phyloP scores from a whole-genome alignment of 2,888 invertebrate genomes.

The Troglohyphantes excavatus region DNA sequence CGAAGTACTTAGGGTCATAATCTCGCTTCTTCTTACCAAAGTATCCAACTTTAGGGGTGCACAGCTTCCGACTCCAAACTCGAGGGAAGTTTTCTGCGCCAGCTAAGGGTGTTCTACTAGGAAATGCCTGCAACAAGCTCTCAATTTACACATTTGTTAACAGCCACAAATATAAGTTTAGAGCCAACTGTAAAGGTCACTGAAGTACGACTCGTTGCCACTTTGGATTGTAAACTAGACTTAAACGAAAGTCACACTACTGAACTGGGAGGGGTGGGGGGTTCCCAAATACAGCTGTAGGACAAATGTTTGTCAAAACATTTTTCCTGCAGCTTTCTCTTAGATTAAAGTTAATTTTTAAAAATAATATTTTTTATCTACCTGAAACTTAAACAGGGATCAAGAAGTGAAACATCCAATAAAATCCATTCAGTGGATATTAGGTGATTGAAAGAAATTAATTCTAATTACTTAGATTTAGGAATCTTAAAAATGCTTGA shows the following conservation, averaged over 20 bases:
- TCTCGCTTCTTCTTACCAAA: slow-evolving; percentile 63
- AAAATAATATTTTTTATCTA: too few relatives aligned
- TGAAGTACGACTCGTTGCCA: background rate
- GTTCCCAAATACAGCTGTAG: too few relatives aligned
- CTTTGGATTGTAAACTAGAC: background rate
- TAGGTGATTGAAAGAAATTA: too few relatives aligned
- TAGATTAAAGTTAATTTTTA: too few relatives aligned
- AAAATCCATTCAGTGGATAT: too few relatives aligned
- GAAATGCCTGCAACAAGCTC: slow-evolving; percentile 79
- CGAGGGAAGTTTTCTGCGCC: slow-evolving; percentile 11
- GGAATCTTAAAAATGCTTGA: too few relatives aligned
- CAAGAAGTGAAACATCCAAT: too few relatives aligned
- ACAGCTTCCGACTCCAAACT: slow-evolving; percentile 23
- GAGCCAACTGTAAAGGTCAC: slow-evolving; percentile 66
- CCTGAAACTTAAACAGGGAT: too few relatives aligned
- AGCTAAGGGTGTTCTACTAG: slow-evolving; percentile 58
- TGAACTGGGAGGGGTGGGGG: too few relatives aligned
- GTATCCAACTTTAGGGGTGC: slow-evolving; percentile 18
- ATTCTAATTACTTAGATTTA: too few relatives aligned
- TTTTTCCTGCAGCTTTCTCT: too few relatives aligned
- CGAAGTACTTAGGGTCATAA: slow-evolving; percentile 3
- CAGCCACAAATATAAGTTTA: slow-evolving; percentile 71
- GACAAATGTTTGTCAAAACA: too few relatives aligned
- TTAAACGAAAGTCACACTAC: slow-evolving; percentile 4
- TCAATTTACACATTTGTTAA: slow-evolving; percentile 67